phyloP scores from a whole-genome alignment of 2,797 vertebrate genomes.

The Pempheris klunzingeri region DNA sequence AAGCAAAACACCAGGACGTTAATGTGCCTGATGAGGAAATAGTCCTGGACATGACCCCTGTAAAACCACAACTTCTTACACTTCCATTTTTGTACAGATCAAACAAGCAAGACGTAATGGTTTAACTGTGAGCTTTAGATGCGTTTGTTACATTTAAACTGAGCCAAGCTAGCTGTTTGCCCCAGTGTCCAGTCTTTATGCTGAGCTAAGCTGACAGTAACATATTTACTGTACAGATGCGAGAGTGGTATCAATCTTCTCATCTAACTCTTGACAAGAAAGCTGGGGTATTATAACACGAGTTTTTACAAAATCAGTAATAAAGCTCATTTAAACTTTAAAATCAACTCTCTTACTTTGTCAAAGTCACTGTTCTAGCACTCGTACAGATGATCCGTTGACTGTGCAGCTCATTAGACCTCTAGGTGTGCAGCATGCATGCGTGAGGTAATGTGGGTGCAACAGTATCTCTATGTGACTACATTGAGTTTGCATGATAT shows the following conservation, averaged over 20 bases:
- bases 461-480: conserved; percentile 17
- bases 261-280: neutral
- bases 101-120: neutral
- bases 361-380: neutral
- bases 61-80: conserved; percentile 4
- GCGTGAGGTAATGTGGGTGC: neutral
- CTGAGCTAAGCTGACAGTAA: neutral
- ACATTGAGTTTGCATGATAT: conserved; percentile 32
- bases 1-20: neutral
- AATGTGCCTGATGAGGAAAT: too few relatives aligned
- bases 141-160: neutral
- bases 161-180: too few relatives aligned
- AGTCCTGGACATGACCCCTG: neutral
- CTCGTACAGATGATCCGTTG: neutral
- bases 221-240: neutral
- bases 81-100: neutral
- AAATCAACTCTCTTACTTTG: neutral
- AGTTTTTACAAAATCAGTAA: neutral
- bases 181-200: neutral
- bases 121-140: too few relatives aligned
- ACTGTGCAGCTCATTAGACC: neutral
- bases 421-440: conserved; percentile 2
- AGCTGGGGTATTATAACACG: neutral
- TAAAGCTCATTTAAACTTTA: neutral
- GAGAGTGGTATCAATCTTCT: neutral